These are phyloP conservation scores for Synanthedon myopaeformis DNA, from an alignment of 2,888 invertebrate genomes.

Conservation along the genomic window DNA sequence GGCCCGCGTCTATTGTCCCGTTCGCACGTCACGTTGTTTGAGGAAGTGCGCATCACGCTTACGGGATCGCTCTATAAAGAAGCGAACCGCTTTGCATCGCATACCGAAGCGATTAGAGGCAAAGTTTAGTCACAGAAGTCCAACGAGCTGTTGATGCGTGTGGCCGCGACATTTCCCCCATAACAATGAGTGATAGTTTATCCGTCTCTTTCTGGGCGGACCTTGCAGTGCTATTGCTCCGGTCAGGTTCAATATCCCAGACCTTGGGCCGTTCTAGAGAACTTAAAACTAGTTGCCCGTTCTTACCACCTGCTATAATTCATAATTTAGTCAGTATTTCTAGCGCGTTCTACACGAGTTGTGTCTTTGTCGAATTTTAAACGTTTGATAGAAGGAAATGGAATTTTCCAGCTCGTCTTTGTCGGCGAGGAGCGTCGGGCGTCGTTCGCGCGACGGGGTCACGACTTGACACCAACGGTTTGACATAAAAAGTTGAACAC, in stretches of 20 bases:
- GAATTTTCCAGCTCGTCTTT: conserved; percentile 38
- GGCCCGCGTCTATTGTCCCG: conserved; percentile 11
- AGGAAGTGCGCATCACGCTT: conserved; percentile 50
- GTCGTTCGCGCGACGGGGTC: conserved; percentile 22
- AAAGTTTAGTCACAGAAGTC: conserved; percentile 38
- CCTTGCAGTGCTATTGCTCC: conserved; percentile 58
- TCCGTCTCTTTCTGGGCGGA: conserved; percentile 59
- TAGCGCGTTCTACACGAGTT: conserved; percentile 31
- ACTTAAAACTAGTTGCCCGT: conserved; percentile 56
- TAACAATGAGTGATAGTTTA: conserved; percentile 66
- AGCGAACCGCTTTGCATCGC: conserved; percentile 47
- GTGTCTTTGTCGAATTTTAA: conserved; percentile 5
- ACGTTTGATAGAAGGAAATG: conserved; percentile 23
- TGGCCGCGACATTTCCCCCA: conserved; percentile 61
- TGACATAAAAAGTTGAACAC: conserved; percentile 42
- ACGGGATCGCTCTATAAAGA: conserved; percentile 34
- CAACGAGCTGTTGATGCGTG: conserved; percentile 39
- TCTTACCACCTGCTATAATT: conserved; percentile 49
- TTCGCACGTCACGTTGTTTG: conserved; percentile 31
- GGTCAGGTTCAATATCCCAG: conserved; percentile 68
- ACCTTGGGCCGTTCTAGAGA: conserved; percentile 61
- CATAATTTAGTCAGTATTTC: conserved; percentile 47
- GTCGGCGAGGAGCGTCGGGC: conserved; percentile 25
- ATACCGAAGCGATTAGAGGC: conserved; percentile 42
- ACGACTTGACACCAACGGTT: conserved; percentile 49